Evolutionary conservation across 2,113 vertebrate species (phyloP), one percentile per base, ranked within the genome.

Genomic region (Poecile atricapillus): DNA sequence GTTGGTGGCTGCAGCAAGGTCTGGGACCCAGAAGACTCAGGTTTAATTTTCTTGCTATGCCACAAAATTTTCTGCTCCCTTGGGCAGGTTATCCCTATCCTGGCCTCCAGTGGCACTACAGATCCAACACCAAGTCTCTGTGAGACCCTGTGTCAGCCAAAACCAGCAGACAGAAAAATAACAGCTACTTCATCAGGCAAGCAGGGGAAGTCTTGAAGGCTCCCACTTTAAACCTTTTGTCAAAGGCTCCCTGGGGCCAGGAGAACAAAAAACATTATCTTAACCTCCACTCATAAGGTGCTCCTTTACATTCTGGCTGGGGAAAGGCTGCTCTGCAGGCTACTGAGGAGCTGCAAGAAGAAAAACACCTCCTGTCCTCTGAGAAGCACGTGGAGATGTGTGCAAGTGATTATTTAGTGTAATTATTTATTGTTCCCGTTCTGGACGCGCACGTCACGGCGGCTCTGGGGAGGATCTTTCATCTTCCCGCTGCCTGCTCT

Each of bases 381-480:
- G 39, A 7, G 80, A 44, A 81, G 52, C 60, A 22, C 37, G 47
- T 14, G 3, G 1, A 13, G 46, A 68, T 43, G 62, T 41, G 7
- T 39, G 39, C 39, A 39, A 39, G 39, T 39, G 39, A 39, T 39
- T 39, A 39, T 39, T 39, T 39, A 39, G 11, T 39, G 39, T 63
- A 83, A 84, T 56, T 31, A 76, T 79, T 52, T 21, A 46, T 18
- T 50, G 65, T 59, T 88, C 56, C 91, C 83, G n/a, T 44, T 81
- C 60, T 13, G 44, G 53, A 44, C 15, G 15, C 1, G 41, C 53
- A 11, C 3, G 0, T 86, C 88, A 70, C 9, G n/a, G 71, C 4
- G n/a, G 83, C 78, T 64, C 93, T 47, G 65, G 77, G 89, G 95
- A 94, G 90, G n/a, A 77, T 30, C 87, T 91, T 89, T 94, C 89